Base-by-base conservation (phyloP, 2,888 invertebrate genomes). In the Heliconius aoede region DNA sequence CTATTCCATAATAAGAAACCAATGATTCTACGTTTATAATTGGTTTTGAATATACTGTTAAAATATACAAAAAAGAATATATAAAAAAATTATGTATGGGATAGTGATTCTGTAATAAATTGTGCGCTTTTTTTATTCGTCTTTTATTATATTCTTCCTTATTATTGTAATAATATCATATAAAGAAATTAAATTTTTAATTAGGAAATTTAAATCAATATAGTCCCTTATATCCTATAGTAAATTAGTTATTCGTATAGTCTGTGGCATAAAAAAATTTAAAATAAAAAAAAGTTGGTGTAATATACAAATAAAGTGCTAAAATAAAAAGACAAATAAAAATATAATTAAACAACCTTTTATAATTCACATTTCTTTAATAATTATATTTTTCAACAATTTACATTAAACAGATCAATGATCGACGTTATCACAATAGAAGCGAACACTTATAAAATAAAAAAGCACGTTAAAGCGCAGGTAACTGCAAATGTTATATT, bases 51-150 rank as follows among this genome's bases (percentile, higher is more conserved):
- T 79, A 78, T 81, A 80, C 80, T 84, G 81, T 82, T 80, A 78
- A 76, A 77, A 76, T 84, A 82, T 84, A 85, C 79, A 76, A 77
- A 80, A 74, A 84, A 82, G 81, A n/a, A n/a, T n/a, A n/a, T 15
- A 36, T 65, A 40, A 83, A 74, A 76, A 81, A 82, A 78, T 82
- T 84, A 81, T 87, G 84, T 88, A 88, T 86, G 85, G 85, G 85
- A 84, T 85, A 87, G 86, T 84, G 81, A 84, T 82, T 85, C 83
- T 86, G 82, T 87, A 90, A 88, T 89, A 90, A 89, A 90, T 85
- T 87, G 86, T 88, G 88, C 89, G 90, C 90, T 90, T 90, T 91
- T 88, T 78, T 79, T 46, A 79, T 76, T 76, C 72, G 79, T 78
- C 72, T 79, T 78, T 79, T 76, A 79, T 74, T 79, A 26, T 26